Conservation (phyloP, 2,797 vertebrate species). For the Synaphobranchus kaupii region DNA sequence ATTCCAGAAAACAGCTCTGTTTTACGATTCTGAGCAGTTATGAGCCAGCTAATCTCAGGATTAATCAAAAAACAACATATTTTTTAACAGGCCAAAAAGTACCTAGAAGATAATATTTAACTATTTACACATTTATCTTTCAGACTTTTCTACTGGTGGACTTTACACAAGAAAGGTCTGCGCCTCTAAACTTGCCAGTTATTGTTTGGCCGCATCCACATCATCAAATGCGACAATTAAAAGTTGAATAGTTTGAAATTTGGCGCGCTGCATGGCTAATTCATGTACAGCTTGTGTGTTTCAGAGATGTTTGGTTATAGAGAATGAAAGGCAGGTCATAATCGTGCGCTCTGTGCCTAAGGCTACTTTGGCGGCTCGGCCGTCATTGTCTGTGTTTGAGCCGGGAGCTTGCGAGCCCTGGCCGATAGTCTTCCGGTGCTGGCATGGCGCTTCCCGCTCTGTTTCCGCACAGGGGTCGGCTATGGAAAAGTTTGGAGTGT, state of each 20-base stretch:
- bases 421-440: not conserved
- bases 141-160: not conserved
- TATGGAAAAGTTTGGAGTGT: slow-evolving; percentile 79
- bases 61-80: not conserved
- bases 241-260: not conserved
- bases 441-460: slow-evolving; percentile 61
- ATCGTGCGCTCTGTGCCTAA: too few relatives aligned
- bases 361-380: not conserved
- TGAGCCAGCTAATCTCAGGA: not conserved
- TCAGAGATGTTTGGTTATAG: not conserved
- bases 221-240: not conserved
- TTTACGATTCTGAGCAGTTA: not conserved
- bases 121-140: not conserved
- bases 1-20: not conserved
- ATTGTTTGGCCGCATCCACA: not conserved
- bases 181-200: not conserved
- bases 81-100: not conserved
- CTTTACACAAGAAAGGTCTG: not conserved
- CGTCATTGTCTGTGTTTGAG: not conserved
- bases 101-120: not conserved
- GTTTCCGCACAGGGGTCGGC: slow-evolving; percentile 61
- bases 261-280: not conserved
- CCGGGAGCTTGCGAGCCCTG: not conserved
- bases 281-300: not conserved
- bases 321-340: not conserved